A percentile compares a stretch with the other conserved stretches of the same genome.
Evolutionary conservation across 2,113 vertebrate genomes (phyloP).

Genomic region (Agelaius tricolor): DNA sequence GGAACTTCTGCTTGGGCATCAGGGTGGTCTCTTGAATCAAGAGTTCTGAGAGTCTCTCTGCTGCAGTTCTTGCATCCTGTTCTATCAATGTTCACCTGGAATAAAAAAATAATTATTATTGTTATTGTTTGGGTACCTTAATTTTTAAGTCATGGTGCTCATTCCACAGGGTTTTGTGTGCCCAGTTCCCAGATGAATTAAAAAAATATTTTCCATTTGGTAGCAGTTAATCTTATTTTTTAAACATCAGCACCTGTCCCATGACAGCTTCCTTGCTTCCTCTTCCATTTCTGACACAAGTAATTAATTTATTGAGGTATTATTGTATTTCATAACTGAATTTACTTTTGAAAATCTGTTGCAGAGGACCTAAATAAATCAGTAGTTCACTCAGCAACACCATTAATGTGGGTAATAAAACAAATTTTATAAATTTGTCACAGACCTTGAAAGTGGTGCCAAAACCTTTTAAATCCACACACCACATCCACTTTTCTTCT

Average conservation of each 20-base stretch:
- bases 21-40: not conserved
- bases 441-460: constrained; percentile 3
- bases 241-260: constrained; percentile 24
- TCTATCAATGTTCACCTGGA: not conserved
- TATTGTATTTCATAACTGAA: constrained; percentile 35
- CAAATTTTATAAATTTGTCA: not conserved
- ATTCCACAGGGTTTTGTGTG: not conserved
- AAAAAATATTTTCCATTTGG: constrained; percentile 18
- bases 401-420: constrained; percentile 39
- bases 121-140: not conserved
- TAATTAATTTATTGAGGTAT: constrained; percentile 30
- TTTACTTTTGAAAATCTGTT: constrained; percentile 12
- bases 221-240: constrained; percentile 29
- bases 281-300: not conserved
- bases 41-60: not conserved
- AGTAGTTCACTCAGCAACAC: constrained; percentile 14
- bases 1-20: not conserved
- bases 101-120: not conserved
- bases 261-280: not conserved
- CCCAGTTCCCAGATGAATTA: not conserved
- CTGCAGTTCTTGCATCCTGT: not conserved
- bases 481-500: not conserved
- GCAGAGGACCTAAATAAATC: constrained; percentile 31
- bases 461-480: constrained; percentile 11
- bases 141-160: not conserved